A percentile compares a stretch with the other conserved stretches of the same genome.
Evolutionary conservation across 2,113 vertebrate species (phyloP).

Genomic region (Brienomyrus brachyistius): DNA sequence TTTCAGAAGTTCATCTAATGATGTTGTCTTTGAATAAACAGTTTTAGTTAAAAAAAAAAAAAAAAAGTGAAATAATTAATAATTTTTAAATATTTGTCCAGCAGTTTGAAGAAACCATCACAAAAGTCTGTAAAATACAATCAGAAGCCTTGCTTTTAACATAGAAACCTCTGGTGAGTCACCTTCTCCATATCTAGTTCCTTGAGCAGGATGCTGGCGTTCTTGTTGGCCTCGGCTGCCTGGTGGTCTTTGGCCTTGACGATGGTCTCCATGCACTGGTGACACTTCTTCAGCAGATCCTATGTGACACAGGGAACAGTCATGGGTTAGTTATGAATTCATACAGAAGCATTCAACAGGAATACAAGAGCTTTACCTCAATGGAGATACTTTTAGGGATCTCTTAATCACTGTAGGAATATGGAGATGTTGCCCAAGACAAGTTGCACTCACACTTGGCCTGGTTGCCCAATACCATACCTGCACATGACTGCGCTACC

Average conservation of each 20-base stretch:
- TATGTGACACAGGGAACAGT: constrained; percentile 38
- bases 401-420: not conserved
- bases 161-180: constrained; percentile 22
- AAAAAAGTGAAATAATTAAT: not conserved
- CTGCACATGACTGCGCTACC: not conserved
- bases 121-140: not conserved
- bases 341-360: not conserved
- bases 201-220: constrained; percentile 93
- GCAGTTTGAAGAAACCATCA: not conserved
- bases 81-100: not conserved
- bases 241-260: constrained; percentile 99
- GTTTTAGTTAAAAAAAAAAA: not conserved
- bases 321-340: not conserved
- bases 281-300: constrained; percentile 97
- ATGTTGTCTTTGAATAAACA: not conserved
- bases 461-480: not conserved
- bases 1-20: not conserved
- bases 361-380: not conserved
- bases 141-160: not conserved
- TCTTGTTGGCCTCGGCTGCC: constrained; percentile 97
- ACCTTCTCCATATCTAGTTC: constrained; percentile 97
- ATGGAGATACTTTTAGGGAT: not conserved
- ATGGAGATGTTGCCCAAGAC: not conserved
- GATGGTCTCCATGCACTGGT: constrained; percentile 98
- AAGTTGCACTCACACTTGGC: not conserved